Conservation (phyloP, 2,797 vertebrate genomes). For the Ispidina picta region DNA sequence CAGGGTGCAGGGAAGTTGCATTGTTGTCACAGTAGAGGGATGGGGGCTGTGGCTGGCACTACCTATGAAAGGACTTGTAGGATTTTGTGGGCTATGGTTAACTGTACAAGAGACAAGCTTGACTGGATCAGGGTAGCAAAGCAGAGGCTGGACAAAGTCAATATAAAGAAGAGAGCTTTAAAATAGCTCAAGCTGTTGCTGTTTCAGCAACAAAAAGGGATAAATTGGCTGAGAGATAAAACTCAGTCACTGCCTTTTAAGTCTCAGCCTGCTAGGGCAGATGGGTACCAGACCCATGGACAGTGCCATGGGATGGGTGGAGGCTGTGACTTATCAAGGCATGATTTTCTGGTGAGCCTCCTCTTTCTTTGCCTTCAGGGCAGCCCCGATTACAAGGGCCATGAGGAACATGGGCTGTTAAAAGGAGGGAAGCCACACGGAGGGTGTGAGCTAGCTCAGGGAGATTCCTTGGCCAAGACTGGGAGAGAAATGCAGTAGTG, state of each 20-base stretch:
- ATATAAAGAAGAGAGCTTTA: background rate
- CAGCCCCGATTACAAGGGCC: background rate
- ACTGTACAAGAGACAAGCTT: background rate
- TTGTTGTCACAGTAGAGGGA: accelerated
- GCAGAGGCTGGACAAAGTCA: background rate
- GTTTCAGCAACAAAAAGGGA: background rate
- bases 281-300: background rate
- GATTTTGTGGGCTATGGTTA: background rate
- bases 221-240: background rate
- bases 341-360: background rate
- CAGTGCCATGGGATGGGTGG: background rate
- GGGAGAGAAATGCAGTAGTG: background rate
- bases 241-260: background rate
- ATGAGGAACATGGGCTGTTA: background rate
- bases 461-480: background rate
- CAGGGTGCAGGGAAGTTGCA: background rate
- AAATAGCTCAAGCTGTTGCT: background rate
- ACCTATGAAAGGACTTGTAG: background rate
- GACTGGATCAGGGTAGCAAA: background rate
- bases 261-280: background rate
- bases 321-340: background rate
- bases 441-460: background rate
- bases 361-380: background rate
- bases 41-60: background rate
- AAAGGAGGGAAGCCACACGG: background rate